These are phyloP conservation scores for Phortica magna DNA, from an alignment of 2,888 invertebrate species.

Conservation along the genomic window DNA sequence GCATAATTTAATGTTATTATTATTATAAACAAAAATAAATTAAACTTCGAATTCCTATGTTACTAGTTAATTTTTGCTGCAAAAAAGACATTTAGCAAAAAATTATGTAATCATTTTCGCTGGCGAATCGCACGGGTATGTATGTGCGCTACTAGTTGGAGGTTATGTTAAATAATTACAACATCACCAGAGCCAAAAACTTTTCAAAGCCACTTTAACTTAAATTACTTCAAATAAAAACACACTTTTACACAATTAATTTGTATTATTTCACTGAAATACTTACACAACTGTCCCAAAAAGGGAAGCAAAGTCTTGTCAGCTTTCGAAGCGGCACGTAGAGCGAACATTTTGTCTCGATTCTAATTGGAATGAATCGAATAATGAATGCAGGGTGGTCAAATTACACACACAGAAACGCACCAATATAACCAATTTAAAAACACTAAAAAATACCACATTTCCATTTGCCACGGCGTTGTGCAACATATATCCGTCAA, in stretches of 20 bases:
- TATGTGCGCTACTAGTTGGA: not conserved
- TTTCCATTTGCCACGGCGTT: too few species aligned
- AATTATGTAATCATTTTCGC: constrained; percentile 5
- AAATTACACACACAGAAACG: not conserved
- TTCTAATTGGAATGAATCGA: not conserved
- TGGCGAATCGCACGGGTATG: not conserved
- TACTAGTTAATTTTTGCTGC: not conserved
- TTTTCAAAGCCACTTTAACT: too few species aligned
- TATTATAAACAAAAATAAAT: too few species aligned
- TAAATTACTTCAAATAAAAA: not conserved
- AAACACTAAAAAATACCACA: not conserved
- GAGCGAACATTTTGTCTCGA: constrained; percentile 62
- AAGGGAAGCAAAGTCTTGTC: constrained; percentile 68
- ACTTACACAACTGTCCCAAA: constrained; percentile 71
- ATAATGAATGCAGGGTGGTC: not conserved
- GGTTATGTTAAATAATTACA: constrained; percentile 1
- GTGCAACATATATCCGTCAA: too few species aligned
- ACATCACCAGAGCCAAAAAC: not conserved
- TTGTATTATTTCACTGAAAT: constrained; percentile 26
- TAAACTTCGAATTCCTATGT: too few species aligned
- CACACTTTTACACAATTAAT: not conserved
- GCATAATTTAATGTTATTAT: too few species aligned
- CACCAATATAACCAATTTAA: not conserved
- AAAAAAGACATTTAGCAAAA: not conserved
- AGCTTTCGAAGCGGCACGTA: constrained; percentile 71